phyloP scores from a whole-genome alignment of 2,888 invertebrate genomes.

The Oegoconia quadripuncta region DNA sequence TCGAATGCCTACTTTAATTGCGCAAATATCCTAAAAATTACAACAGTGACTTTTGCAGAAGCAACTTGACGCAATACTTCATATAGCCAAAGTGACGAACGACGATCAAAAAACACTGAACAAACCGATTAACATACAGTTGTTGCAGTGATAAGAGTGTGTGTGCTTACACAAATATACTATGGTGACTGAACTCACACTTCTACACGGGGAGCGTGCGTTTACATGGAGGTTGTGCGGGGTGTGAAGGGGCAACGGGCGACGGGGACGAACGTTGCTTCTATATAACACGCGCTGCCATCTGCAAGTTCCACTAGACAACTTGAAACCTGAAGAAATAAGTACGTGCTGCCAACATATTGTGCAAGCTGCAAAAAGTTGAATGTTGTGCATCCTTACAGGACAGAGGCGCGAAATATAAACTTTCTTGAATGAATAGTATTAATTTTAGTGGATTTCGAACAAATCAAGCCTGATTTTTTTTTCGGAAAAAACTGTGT shows the following conservation, averaged over 20 bases:
- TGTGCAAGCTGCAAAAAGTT: constrained; percentile 43
- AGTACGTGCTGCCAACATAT: constrained; percentile 66
- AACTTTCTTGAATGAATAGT: constrained; percentile 42
- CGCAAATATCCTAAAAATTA: not conserved
- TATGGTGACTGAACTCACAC: constrained; percentile 26
- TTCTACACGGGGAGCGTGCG: constrained; percentile 27
- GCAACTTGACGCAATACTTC: not conserved
- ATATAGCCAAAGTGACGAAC: not conserved
- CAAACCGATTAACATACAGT: constrained; percentile 34
- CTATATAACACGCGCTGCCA: constrained; percentile 76
- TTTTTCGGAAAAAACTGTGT: constrained; percentile 45
- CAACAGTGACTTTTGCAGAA: not conserved
- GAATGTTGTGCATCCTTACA: constrained; percentile 60
- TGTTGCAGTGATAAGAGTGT: constrained; percentile 26
- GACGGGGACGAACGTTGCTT: constrained; percentile 32
- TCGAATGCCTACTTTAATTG: too few species aligned
- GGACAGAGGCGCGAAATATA: constrained; percentile 54
- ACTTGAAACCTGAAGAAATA: constrained; percentile 69
- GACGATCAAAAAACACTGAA: constrained; percentile 8
- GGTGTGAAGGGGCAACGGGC: constrained; percentile 33
- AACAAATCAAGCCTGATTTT: constrained; percentile 7
- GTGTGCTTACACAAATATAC: constrained; percentile 38
- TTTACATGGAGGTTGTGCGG: constrained; percentile 26
- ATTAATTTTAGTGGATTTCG: constrained; percentile 28
- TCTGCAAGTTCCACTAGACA: constrained; percentile 78